Conservation (phyloP, 2,797 vertebrate species). For the Mormyrus hasselquistii region DNA sequence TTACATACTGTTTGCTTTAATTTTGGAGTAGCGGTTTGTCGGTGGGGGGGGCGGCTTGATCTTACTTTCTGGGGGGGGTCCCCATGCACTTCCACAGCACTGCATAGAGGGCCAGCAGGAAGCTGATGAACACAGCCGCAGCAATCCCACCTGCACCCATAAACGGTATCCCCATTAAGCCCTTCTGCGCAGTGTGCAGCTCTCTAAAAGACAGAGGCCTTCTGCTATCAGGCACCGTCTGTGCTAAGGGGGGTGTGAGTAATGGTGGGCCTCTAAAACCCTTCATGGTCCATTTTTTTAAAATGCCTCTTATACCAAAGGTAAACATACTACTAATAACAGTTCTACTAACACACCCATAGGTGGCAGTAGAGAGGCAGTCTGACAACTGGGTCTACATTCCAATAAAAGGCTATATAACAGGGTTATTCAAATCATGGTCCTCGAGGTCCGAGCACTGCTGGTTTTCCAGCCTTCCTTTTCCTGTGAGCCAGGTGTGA, state of each 20-base stretch:
- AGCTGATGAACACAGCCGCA: constrained; percentile 36
- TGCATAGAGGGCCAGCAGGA: constrained; percentile 38
- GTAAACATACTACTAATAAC: neutral
- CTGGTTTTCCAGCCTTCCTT: too few relatives aligned
- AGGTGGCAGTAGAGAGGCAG: constrained; percentile 1
- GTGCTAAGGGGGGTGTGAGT: neutral
- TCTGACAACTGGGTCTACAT: neutral
- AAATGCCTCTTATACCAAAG: neutral
- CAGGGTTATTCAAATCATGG: too few relatives aligned
- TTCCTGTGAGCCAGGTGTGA: too few relatives aligned
- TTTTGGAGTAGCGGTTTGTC: neutral
- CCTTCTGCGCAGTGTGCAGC: neutral
- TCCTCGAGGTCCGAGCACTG: too few relatives aligned
- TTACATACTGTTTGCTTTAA: neutral
- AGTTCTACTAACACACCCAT: neutral
- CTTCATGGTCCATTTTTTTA: neutral
- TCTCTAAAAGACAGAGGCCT: neutral
- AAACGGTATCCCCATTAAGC: neutral
- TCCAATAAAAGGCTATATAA: constrained; percentile 3
- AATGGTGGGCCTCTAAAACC: neutral
- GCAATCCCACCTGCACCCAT: constrained; percentile 29
- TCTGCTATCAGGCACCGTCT: neutral
- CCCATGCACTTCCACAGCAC: constrained; percentile 41
- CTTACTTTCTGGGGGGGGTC: constrained; percentile 28
- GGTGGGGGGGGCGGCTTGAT: neutral